Base-by-base conservation (phyloP, 2,888 invertebrate species). In the Dicyrtomina minuta region DNA sequence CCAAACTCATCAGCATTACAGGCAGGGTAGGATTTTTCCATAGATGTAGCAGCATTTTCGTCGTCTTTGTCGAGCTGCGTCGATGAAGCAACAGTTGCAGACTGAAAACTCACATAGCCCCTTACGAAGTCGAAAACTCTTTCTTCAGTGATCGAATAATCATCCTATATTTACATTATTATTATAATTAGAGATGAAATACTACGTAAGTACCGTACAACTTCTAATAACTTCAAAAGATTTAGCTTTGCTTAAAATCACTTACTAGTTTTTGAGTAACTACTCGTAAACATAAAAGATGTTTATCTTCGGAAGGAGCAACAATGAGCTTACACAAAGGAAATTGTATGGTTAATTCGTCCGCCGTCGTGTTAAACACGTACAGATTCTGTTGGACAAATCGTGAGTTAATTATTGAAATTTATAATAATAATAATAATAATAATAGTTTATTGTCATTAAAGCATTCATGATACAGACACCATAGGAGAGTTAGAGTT, bases 61-160 rank as follows among this genome's bases (percentile, higher is more conserved):
- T n/a, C n/a, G n/a, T n/a, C 27, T 20, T 13, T n/a, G n/a, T n/a
- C n/a, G n/a, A n/a, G n/a, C n/a, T n/a, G n/a, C n/a, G n/a, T 17
- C 4, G 59, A n/a, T 24, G 24, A 33, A 12, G 33, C 33, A 5
- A 3, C 33, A 33, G 4, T 33, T 33, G 8, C 33, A 8, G 60
- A 15, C n/a, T 59, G 59, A 33, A 46, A 5, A 59, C 24, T 55
- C n/a, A 49, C 46, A 51, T 49, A 59, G 13, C 70, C 66, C 12
- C 61, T 41, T 3, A 70, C 70, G 51, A 67, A 70, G 22, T 70
- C 70, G 1, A 67, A 55, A 6, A 70, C 66, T 39, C 70, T 17
- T 33, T 70, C 70, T 41, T 70, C 56, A 4, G 62, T 55, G 2
- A 69, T 43, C 20, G 68, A 69, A 46, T 43, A 44, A 17, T 62